Percentiles rank a stretch among this genome's conserved stretches.
Conservation (phyloP, 2,113 vertebrate genomes). For the Pogonocichla stellata region DNA sequence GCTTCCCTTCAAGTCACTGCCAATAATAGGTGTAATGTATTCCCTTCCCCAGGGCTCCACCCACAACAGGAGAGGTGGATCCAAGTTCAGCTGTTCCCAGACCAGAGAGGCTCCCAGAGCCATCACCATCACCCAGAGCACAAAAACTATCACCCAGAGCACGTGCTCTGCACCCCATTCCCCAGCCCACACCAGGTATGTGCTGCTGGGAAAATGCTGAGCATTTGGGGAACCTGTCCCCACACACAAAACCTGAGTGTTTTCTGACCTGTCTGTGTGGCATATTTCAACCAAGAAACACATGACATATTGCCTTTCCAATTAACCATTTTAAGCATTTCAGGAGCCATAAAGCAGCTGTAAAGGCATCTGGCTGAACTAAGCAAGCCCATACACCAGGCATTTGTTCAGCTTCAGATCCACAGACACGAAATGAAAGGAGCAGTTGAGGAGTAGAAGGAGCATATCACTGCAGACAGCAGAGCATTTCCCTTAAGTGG, state of each 20-base stretch:
- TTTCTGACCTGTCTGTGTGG: neutral
- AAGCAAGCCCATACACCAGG: neutral
- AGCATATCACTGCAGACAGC: neutral
- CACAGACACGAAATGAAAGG: neutral
- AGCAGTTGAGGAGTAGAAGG: neutral
- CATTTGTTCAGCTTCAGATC: neutral
- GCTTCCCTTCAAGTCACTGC: neutral
- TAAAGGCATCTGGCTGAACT: neutral
- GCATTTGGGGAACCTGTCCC: neutral
- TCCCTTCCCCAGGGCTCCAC: neutral
- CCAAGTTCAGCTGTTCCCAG: neutral
- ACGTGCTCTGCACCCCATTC: neutral
- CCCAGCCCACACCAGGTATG: fast-evolving
- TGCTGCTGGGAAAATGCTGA: neutral
- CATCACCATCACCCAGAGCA: neutral
- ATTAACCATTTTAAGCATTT: neutral
- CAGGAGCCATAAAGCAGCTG: neutral
- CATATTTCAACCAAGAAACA: neutral
- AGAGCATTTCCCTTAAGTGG: neutral
- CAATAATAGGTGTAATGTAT: neutral
- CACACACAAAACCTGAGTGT: neutral
- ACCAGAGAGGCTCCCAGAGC: too few relatives aligned
- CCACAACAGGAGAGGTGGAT: neutral
- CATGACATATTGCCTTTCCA: neutral
- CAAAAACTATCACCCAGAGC: neutral